Evolutionary conservation across 2,113 vertebrate genomes (phyloP), one percentile per base, ranked within the genome.

Genomic region (Pangasianodon hypophthalmus): DNA sequence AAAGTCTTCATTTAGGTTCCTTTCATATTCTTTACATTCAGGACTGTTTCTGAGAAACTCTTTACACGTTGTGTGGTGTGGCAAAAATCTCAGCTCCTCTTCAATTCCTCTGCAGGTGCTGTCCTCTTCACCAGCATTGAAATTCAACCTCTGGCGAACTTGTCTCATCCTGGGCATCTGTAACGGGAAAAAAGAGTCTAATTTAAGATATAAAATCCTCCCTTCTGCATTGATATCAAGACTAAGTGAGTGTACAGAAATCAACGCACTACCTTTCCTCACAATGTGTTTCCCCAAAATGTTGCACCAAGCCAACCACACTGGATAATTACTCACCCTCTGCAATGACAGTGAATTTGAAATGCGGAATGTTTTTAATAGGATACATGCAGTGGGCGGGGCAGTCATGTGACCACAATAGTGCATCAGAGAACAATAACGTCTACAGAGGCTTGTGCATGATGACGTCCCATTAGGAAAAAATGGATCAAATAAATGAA

Each of bases 81-180:
- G 92, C 3, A 85, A 97, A 64, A 97, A 98, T 60, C 97, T 96
- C 9, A 97, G 92, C 94, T 99, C 97, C 69, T 97, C 94, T 97
- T 96, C 0, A 95, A 95, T 87, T 97, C 97, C 93, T 96, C 96
- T 2, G 96, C 50, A 82, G 80, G 95, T 44, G 48, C 97, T 97
- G 41, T 98, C 97, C 0, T 96, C 96, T 87, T 97, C 97, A 93
- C 96, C 97, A 11, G 93, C 92, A 29, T 93, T 93, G 88, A 98
- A 98, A 44, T 95, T 94, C 1, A 98, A 91, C 44, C 97, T 97
- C 91, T 98, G 97, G 0, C 97, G 95, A 90, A 98, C 94, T 0
- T 93, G 94, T 21, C 92, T 93, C 92, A 96, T 96, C 62, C 92
- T 94, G 46, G 8, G n/a, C 41, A 67, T 48, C 84, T 67, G 60